phyloP scores from a whole-genome alignment of 2,888 invertebrate genomes.

The Spilosoma lubricipeda region DNA sequence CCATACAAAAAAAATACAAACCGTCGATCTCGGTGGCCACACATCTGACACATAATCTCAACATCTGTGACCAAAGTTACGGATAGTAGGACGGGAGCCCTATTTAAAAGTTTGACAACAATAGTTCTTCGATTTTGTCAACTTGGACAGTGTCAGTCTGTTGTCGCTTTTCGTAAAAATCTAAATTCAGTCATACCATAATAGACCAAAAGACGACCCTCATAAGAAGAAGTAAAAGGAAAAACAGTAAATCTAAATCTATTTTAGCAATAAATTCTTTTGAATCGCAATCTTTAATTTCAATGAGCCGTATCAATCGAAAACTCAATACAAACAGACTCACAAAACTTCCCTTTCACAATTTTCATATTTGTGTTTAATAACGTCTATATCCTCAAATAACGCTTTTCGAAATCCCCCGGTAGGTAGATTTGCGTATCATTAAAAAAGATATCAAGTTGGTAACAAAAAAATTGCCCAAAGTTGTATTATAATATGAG shows the following conservation, averaged over 20 bases:
- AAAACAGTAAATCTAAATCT: neutral
- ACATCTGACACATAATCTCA: no score
- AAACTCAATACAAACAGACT: neutral
- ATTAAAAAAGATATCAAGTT: slow-evolving; percentile 2
- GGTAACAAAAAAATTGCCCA: neutral
- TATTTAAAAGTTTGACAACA: no score
- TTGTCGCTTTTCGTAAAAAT: no score
- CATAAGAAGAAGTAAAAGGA: no score
- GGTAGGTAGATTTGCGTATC: neutral
- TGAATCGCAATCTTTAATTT: neutral
- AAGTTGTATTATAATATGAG: neutral
- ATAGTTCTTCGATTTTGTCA: no score
- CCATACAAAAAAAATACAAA: no score
- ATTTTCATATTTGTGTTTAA: neutral
- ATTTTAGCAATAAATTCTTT: neutral
- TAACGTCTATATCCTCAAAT: neutral
- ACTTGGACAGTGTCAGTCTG: no score
- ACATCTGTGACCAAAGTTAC: no score
- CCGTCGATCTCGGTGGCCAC: no score
- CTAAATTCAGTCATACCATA: no score
- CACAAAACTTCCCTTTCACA: neutral
- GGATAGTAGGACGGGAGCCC: no score
- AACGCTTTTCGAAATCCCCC: neutral
- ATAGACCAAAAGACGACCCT: no score
- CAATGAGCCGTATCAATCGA: neutral